Conservation (phyloP, 2,113 vertebrate genomes). For the Australoheros scitulus region DNA sequence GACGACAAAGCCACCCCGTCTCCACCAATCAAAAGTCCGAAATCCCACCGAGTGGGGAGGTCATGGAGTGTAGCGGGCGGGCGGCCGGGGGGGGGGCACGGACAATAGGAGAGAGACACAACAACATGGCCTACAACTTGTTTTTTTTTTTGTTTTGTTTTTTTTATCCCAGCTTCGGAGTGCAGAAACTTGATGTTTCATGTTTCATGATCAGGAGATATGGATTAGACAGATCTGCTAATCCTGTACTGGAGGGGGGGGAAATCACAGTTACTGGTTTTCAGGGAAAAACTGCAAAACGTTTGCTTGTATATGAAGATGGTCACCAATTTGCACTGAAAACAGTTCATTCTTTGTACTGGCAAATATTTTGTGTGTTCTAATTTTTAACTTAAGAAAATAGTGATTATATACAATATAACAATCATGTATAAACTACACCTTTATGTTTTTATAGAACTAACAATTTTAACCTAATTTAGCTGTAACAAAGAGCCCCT, state of each 20-base stretch:
- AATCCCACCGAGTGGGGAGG: conserved; percentile 66
- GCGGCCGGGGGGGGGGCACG: conserved; percentile 36
- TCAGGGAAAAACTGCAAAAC: background rate
- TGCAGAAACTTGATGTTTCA: background rate
- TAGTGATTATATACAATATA: background rate
- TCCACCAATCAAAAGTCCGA: conserved; percentile 87
- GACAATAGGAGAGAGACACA: conserved; percentile 74
- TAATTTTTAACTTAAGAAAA: background rate
- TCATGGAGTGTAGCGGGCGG: conserved; percentile 45
- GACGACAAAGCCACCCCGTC: conserved; percentile 84
- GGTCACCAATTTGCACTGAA: background rate
- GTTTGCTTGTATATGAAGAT: background rate
- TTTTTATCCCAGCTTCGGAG: conserved; percentile 3
- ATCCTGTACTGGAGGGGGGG: background rate
- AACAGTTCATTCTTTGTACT: background rate
- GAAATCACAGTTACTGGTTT: no score
- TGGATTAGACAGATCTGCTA: background rate
- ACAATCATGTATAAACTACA: background rate
- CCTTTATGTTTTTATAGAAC: background rate
- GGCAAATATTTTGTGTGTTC: background rate
- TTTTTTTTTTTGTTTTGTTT: background rate
- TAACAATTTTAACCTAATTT: background rate
- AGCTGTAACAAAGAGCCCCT: background rate
- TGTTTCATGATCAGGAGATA: background rate
- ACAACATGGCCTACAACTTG: conserved; percentile 71